Conservation (phyloP, 1,140 invertebrate species). For the Apocrypta bakeri region DNA sequence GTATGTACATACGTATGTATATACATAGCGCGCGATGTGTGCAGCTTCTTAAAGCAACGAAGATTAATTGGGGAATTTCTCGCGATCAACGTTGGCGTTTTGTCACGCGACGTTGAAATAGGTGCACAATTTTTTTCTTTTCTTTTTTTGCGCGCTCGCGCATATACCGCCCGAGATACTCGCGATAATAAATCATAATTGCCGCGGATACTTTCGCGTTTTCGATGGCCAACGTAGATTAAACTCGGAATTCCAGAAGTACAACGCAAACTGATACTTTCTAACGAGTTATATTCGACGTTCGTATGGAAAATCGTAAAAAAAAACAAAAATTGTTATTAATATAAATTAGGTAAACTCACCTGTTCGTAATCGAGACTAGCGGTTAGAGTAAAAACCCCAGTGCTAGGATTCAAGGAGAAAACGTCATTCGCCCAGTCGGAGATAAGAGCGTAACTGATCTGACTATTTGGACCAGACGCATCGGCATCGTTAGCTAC, state of each 20-base stretch:
- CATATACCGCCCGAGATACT: no score
- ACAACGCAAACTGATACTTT: no score
- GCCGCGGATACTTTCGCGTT: no score
- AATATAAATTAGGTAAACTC: conserved; percentile 2
- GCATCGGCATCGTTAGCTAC: conserved; percentile 88
- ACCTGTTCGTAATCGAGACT: conserved; percentile 95
- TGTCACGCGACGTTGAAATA: no score
- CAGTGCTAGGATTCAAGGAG: conserved; percentile 91
- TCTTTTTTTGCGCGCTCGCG: conserved; percentile 4
- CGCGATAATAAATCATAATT: no score
- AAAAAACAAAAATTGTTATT: no score
- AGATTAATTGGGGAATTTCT: background rate
- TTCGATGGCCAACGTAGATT: no score
- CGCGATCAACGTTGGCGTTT: background rate
- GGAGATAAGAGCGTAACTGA: conserved; percentile 90
- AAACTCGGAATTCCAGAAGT: no score
- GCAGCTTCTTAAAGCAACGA: background rate
- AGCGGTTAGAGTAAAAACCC: conserved; percentile 91
- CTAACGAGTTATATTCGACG: background rate
- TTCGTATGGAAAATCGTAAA: no score
- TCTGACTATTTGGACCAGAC: conserved; percentile 88
- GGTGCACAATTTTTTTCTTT: background rate
- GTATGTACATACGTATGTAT: no score
- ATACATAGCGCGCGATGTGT: no score
- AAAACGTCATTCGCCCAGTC: conserved; percentile 97